A percentile compares a stretch with the other conserved stretches of the same genome.
Conservation (phyloP, 2,113 vertebrate species). For the Lipophrys pholis region DNA sequence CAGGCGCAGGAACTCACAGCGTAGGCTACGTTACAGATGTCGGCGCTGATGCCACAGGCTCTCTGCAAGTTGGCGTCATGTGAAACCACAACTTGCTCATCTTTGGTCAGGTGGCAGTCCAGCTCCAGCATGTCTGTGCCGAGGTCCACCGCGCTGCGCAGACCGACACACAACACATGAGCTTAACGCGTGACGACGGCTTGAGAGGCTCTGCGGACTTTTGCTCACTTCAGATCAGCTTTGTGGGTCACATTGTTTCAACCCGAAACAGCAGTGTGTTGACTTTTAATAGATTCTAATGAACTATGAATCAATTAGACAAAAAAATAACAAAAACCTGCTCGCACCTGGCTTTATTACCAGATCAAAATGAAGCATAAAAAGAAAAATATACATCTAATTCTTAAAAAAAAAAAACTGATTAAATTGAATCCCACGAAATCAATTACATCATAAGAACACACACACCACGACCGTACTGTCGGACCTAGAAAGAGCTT, state of each 20-base stretch:
- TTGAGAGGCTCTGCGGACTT: neutral
- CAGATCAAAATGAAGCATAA: neutral
- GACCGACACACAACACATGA: constrained; percentile 26
- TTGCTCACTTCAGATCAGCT: neutral
- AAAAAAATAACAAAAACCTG: too few species aligned
- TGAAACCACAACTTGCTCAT: constrained; percentile 95
- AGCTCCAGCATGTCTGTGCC: constrained; percentile 98
- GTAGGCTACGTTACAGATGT: constrained; percentile 89
- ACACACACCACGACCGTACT: too few species aligned
- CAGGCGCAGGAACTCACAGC: constrained; percentile 84
- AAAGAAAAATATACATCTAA: neutral
- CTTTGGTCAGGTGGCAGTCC: constrained; percentile 97
- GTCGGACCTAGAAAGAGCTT: neutral
- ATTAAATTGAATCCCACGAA: neutral
- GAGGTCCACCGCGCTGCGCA: constrained; percentile 88
- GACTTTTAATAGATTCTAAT: neutral
- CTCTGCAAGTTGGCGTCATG: constrained; percentile 92
- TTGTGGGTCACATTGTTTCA: neutral
- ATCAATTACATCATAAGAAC: too few species aligned
- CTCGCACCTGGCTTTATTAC: neutral
- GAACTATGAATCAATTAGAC: neutral
- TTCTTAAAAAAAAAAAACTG: too few species aligned
- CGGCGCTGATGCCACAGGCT: constrained; percentile 88
- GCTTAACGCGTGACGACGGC: neutral
- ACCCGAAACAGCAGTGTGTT: neutral